phyloP scores from a whole-genome alignment of 2,113 vertebrate genomes.

The Gambusia holbrooki region DNA sequence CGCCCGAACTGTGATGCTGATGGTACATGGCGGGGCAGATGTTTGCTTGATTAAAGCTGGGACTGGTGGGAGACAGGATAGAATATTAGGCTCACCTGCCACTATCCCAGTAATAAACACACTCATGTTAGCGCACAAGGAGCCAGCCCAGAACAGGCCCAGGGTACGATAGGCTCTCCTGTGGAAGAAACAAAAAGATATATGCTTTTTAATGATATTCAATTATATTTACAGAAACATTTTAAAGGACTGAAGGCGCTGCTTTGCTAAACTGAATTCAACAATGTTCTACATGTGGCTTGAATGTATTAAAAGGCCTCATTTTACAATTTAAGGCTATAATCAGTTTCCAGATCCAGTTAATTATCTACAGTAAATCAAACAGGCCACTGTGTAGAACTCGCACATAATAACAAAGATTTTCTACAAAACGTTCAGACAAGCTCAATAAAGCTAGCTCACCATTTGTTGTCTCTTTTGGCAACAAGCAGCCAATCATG shows the following conservation, averaged over 20 bases:
- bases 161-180: conserved; percentile 86
- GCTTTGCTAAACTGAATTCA: conserved; percentile 1
- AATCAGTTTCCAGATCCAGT: too few relatives aligned
- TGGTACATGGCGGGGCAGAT: conserved; percentile 63
- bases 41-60: conserved; percentile 60
- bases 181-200: conserved; percentile 20
- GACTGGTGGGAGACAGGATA: conserved; percentile 13
- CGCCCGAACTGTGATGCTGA: conserved; percentile 59
- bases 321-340: too few relatives aligned
- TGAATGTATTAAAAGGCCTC: not conserved
- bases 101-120: conserved; percentile 88
- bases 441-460: not conserved
- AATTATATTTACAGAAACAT: too few relatives aligned
- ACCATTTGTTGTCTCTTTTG: not conserved
- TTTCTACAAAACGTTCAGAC: not conserved
- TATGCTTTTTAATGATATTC: not conserved
- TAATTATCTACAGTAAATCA: too few relatives aligned
- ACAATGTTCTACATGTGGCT: conserved; percentile 11
- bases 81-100: conserved; percentile 80
- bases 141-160: conserved; percentile 93
- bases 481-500: not conserved
- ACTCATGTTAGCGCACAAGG: conserved; percentile 85
- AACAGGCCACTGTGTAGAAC: too few relatives aligned
- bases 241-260: not conserved
- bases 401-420: too few relatives aligned